These are phyloP conservation scores for Caenorhabditis plicata DNA, from an alignment of 2,888 invertebrate species.

Conservation along the genomic window DNA sequence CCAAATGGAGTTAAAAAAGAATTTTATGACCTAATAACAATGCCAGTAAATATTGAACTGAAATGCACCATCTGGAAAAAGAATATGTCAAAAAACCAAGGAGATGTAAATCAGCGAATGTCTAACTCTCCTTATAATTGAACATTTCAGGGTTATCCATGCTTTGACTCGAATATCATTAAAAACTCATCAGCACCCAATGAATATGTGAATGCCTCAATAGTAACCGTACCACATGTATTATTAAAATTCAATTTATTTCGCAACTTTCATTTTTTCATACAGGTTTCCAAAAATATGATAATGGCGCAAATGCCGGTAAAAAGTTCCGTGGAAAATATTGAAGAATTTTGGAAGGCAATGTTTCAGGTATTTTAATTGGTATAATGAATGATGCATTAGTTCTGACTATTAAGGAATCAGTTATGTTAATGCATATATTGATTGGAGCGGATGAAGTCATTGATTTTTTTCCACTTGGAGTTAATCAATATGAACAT, in stretches of 20 bases:
- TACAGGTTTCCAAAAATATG: constrained; percentile 3
- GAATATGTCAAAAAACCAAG: constrained; percentile 18
- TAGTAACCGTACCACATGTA: constrained; percentile 10
- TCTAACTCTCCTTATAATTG: too few species aligned
- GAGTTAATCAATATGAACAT: constrained; percentile 5
- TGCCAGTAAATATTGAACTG: too few species aligned
- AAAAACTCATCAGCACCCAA: constrained; percentile 13
- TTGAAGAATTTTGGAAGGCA: constrained; percentile 25
- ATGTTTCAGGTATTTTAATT: too few species aligned
- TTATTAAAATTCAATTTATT: neutral
- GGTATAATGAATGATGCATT: too few species aligned
- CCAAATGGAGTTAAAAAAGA: too few species aligned
- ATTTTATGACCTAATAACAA: too few species aligned
- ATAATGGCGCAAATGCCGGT: constrained; percentile 23
- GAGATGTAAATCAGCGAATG: constrained; percentile 2
- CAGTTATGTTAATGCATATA: constrained; percentile 17
- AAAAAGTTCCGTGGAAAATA: constrained; percentile 9
- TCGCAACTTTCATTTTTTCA: neutral
- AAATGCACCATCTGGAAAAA: constrained; percentile 22
- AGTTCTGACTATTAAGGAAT: too few species aligned
- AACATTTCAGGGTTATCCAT: constrained; percentile 8
- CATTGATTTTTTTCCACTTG: constrained; percentile 22
- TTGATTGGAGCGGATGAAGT: constrained; percentile 12
- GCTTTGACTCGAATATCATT: constrained; percentile 15
- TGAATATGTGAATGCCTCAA: constrained; percentile 21